phyloP scores from a whole-genome alignment of 2,797 vertebrate genomes.

The Rhinichthys osculus region DNA sequence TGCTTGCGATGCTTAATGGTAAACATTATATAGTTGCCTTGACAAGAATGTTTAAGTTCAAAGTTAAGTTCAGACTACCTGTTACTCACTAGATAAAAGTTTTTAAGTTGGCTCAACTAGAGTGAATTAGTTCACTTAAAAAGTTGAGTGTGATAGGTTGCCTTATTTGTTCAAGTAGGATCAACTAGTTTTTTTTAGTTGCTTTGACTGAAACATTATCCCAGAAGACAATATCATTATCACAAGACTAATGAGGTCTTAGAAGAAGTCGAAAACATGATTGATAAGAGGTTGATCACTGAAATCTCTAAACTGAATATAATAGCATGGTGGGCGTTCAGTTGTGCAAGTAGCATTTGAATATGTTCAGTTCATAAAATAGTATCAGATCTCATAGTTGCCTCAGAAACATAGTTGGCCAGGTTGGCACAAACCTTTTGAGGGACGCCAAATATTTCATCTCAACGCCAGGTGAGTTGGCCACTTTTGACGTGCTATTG shows the following conservation, averaged over 20 bases:
- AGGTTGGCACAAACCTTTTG: background rate
- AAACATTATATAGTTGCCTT: no score
- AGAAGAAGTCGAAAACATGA: background rate
- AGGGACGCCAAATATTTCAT: background rate
- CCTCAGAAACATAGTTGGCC: background rate
- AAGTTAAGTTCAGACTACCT: no score
- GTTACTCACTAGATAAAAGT: no score
- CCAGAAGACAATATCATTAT: no score
- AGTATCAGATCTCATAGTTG: background rate
- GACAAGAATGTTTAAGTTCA: no score
- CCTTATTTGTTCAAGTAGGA: no score
- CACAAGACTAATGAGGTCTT: background rate
- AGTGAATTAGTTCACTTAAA: no score
- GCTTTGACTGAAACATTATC: no score
- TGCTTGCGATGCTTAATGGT: no score
- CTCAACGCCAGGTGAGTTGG: constrained; percentile 11
- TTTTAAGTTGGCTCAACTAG: no score
- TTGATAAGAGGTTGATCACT: background rate
- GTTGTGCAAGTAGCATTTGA: background rate
- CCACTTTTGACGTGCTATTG: background rate
- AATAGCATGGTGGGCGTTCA: background rate
- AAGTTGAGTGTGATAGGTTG: no score
- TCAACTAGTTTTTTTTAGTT: no score
- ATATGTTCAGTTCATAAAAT: background rate
- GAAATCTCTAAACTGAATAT: background rate